Base-by-base conservation (phyloP, 37 sponge, comb jelly and placozoan genomes). In the Chondrilla cf. caribensis region DNA sequence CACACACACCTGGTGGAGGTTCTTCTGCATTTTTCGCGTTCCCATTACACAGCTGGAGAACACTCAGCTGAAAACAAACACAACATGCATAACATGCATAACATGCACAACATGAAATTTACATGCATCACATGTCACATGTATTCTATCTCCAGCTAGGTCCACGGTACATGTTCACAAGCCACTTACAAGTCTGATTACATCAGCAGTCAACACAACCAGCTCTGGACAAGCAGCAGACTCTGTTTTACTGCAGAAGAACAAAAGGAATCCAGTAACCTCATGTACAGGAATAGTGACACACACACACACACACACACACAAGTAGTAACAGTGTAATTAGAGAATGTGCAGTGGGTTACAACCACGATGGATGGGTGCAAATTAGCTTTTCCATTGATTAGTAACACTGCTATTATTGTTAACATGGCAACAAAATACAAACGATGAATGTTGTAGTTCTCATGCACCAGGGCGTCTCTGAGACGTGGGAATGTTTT, bases 161-260 rank as follows among this genome's bases (percentile, higher is more conserved):
- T 47, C 11, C 33, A n/a, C 32, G 4, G 32, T 33, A 67, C 68
- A 6, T 26, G 15, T 1, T 33, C 68, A 67, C 32, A 59, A n/a
- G 4, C 60, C 7, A 8, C 68, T 67, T 33, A 67, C 68, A 28
- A 67, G 17, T 29, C 68, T 28, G 35, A 67, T 33, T 1, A 33
- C 35, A 33, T 67, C 68, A 1, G 68, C 28, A 31, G 68, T 33
- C 68, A 67, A 1, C 29, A 17, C 32, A 3, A 67, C 35, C 28
- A 67, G 68, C 1, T 67, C 68, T 31, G 2, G 24, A 33, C 35
- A 28, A n/a, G 29, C 15, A 18, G 35, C 17, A 1, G 79, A 19
- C 80, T 83, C 88, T 88, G 78, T 8, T 29, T 80, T 88, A 79
- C 51, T 78, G 31, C 44, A 43, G 60, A 82, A 57, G 36, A 32